Evolutionary conservation across 1,140 invertebrate genomes (phyloP).

Genomic region (Hyles vespertilio): DNA sequence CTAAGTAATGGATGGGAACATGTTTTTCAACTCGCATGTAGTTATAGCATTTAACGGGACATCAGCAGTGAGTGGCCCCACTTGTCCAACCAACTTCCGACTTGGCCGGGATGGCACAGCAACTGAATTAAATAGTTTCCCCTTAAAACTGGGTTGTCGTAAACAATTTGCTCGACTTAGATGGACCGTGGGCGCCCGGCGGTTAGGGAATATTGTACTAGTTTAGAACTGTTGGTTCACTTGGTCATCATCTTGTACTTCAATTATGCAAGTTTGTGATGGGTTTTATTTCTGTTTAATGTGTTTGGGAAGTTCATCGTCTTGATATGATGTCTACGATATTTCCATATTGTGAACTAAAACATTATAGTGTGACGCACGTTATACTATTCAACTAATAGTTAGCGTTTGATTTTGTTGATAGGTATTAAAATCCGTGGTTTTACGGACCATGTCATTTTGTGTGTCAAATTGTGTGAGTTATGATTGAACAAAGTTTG

Average conservation of each 20-base stretch:
- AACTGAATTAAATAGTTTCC: constrained; percentile 60
- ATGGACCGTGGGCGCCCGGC: constrained; percentile 16
- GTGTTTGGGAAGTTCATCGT: background rate
- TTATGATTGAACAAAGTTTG: no score
- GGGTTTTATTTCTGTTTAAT: background rate
- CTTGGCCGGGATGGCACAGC: constrained; percentile 25
- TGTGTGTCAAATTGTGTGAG: no score
- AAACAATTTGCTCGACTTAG: constrained; percentile 44
- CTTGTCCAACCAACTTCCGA: constrained; percentile 37
- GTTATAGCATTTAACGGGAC: constrained; percentile 11
- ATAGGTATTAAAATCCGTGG: no score
- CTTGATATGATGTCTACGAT: no score
- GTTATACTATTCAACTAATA: no score
- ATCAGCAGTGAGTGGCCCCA: constrained; percentile 37
- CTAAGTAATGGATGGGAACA: no score
- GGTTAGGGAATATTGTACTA: constrained; percentile 15
- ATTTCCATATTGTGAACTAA: no score
- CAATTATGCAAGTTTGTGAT: constrained; percentile 8
- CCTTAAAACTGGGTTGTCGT: constrained; percentile 49
- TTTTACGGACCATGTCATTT: no score
- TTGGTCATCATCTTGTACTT: constrained; percentile 12
- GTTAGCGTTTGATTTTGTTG: no score
- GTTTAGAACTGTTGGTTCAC: constrained; percentile 11
- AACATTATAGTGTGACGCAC: no score
- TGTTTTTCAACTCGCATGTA: no score